These are phyloP conservation scores for Trogon surrucura DNA, from an alignment of 2,113 vertebrate species.

Conservation along the genomic window DNA sequence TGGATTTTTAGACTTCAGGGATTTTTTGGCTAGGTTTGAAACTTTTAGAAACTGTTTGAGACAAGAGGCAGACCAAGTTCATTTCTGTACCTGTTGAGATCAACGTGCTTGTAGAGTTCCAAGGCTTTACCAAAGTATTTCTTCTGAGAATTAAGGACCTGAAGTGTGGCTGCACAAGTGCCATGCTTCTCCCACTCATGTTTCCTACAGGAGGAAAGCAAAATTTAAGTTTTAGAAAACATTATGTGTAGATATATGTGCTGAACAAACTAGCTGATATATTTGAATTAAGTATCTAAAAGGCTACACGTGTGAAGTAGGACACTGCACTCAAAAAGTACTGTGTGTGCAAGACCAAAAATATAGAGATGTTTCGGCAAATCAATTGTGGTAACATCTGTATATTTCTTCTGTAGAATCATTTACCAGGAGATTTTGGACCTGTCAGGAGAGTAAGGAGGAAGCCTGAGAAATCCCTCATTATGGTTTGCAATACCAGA, in stretches of 20 bases:
- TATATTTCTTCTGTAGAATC: neutral
- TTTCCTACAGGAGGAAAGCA: constrained; percentile 61
- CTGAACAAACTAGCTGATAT: neutral
- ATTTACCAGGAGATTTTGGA: neutral
- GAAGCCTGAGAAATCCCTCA: neutral
- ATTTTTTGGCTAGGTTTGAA: neutral
- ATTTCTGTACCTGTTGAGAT: constrained; percentile 73
- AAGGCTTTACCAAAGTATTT: constrained; percentile 80
- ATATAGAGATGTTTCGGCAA: no score
- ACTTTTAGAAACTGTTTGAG: neutral
- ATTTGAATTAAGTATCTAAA: neutral
- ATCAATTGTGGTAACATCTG: neutral
- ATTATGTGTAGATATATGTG: neutral
- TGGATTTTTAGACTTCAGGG: neutral
- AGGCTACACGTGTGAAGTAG: neutral
- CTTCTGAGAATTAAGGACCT: constrained; percentile 70
- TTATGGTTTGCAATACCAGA: neutral
- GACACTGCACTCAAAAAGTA: neutral
- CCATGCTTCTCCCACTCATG: constrained; percentile 85
- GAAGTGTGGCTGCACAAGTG: constrained; percentile 78
- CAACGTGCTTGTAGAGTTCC: constrained; percentile 65
- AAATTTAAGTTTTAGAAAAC: neutral
- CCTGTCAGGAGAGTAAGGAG: neutral
- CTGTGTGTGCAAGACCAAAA: no score
- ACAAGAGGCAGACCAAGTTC: neutral